Evolutionary conservation across 2,888 invertebrate genomes (phyloP).

Genomic region (Acleris sparsana): DNA sequence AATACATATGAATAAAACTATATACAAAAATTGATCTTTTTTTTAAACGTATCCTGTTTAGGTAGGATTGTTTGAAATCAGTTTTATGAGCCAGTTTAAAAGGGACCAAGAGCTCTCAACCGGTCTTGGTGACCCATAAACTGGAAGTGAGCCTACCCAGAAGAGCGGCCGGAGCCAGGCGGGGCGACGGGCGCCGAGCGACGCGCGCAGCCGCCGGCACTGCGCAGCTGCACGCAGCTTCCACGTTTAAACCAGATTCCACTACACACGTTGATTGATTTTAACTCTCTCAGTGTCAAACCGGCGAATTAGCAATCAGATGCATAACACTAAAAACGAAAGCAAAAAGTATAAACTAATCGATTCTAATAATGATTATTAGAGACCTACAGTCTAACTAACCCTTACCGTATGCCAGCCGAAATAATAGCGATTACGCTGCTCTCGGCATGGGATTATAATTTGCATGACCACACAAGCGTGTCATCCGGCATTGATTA

Average conservation of each 20-base stretch:
- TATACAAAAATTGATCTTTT: too few species aligned
- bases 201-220: conserved; percentile 17
- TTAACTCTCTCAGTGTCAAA: conserved; percentile 1
- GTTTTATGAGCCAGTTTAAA: conserved; percentile 35
- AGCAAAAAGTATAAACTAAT: neutral
- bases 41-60: neutral
- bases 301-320: conserved; percentile 8
- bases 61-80: neutral
- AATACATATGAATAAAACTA: too few species aligned
- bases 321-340: neutral
- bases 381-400: too few species aligned
- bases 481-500: too few species aligned
- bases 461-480: too few species aligned
- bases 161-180: conserved; percentile 5
- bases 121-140: conserved; percentile 37
- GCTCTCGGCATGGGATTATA: too few species aligned
- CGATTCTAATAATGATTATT: too few species aligned
- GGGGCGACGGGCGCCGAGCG: conserved; percentile 16
- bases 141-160: conserved; percentile 31
- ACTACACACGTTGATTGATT: conserved; percentile 35
- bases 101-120: conserved; percentile 36
- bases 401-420: too few species aligned
- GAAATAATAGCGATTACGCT: too few species aligned
- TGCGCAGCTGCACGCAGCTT: conserved; percentile 37
- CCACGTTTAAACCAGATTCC: conserved; percentile 24